A percentile compares a stretch with the other conserved stretches of the same genome.
Evolutionary conservation across 2,888 invertebrate genomes (phyloP).

Genomic region (Zonitis immaculata): DNA sequence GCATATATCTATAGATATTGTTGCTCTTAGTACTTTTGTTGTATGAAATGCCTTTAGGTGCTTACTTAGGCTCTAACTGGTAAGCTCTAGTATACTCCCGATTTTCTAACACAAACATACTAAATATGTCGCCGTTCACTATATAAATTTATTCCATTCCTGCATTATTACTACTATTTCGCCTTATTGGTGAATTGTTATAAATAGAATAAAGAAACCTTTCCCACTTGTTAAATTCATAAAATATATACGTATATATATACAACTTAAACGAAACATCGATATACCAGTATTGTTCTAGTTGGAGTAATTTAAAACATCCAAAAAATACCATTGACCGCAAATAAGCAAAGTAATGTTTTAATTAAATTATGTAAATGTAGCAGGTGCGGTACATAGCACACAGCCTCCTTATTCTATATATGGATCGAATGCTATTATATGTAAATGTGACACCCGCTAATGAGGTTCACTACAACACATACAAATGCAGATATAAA

Average conservation of each 20-base stretch:
- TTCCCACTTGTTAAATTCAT: too few species aligned
- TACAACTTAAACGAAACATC: too few species aligned
- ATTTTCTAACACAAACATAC: slow-evolving; percentile 39
- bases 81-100: slow-evolving; percentile 22
- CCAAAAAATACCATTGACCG: slow-evolving; percentile 15
- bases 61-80: slow-evolving; percentile 32
- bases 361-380: slow-evolving; percentile 32
- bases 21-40: slow-evolving; percentile 38
- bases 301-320: not conserved
- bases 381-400: slow-evolving; percentile 28
- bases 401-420: slow-evolving; percentile 22
- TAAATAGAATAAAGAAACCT: too few species aligned
- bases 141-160: slow-evolving; percentile 13
- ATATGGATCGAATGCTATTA: slow-evolving; percentile 32
- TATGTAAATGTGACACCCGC: slow-evolving; percentile 42
- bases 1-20: slow-evolving; percentile 26
- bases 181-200: too few species aligned
- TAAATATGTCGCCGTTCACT: slow-evolving; percentile 34
- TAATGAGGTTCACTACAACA: slow-evolving; percentile 33
- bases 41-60: slow-evolving; percentile 23
- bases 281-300: slow-evolving; percentile 1
- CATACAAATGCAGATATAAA: slow-evolving; percentile 1
- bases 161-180: too few species aligned
- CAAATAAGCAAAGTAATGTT: slow-evolving; percentile 29
- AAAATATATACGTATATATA: too few species aligned